Evolutionary conservation across 1,140 invertebrate species (phyloP).

Genomic region (Hycleus cichorii): DNA sequence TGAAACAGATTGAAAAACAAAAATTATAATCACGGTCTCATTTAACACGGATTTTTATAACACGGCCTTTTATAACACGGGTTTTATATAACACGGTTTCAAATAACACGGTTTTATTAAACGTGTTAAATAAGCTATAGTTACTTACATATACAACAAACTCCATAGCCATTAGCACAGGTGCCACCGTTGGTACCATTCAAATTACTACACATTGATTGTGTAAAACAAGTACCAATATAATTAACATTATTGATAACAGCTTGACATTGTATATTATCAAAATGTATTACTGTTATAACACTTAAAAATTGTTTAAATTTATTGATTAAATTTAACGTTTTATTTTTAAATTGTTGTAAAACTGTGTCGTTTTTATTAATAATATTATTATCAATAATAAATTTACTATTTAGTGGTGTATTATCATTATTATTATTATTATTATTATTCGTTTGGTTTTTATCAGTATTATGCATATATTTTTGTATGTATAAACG

Average conservation of each 20-base stretch:
- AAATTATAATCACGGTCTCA: not conserved
- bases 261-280: constrained; percentile 53
- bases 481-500: constrained; percentile 24
- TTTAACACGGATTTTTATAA: not conserved
- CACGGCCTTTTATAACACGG: too few species aligned
- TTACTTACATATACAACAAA: constrained; percentile 32
- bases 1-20: not conserved
- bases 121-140: too few species aligned
- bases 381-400: not conserved
- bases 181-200: constrained; percentile 53
- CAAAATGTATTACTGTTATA: constrained; percentile 65
- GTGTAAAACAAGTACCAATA: constrained; percentile 60
- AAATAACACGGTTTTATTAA: too few species aligned
- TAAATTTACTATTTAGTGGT: constrained; percentile 13
- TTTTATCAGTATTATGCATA: not conserved
- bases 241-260: constrained; percentile 43
- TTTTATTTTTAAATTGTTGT: constrained; percentile 30
- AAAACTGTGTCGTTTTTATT: not conserved
- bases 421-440: constrained; percentile 15
- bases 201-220: constrained; percentile 53
- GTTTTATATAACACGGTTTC: too few species aligned
- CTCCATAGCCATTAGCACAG: constrained; percentile 63
- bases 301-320: constrained; percentile 53
- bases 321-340: constrained; percentile 37
- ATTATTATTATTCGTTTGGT: not conserved